phyloP scores from a whole-genome alignment of 2,888 invertebrate genomes.

The Steromphala cineraria region DNA sequence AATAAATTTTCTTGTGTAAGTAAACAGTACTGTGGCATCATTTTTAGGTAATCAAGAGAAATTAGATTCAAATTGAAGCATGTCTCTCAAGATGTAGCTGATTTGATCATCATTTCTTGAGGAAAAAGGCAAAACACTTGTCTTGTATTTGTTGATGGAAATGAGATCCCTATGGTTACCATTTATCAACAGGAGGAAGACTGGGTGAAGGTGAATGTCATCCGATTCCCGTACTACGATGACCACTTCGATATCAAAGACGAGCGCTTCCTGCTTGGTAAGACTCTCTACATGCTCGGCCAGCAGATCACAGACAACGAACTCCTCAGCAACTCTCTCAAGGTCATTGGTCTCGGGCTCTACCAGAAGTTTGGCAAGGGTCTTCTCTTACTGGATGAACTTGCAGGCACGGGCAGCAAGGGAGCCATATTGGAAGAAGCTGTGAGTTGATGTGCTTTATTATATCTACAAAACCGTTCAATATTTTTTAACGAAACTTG shows the following conservation, averaged over 20 bases:
- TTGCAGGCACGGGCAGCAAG: slow-evolving; percentile 23
- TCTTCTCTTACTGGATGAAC: slow-evolving; percentile 53
- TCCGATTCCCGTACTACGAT: slow-evolving; percentile 90
- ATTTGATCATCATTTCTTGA: too few species aligned
- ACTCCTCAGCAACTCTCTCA: slow-evolving; percentile 64
- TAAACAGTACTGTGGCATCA: too few species aligned
- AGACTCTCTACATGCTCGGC: slow-evolving; percentile 81
- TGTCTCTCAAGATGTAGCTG: too few species aligned
- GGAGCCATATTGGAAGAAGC: slow-evolving; percentile 42
- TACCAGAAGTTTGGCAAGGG: slow-evolving; percentile 82
- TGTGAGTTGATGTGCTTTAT: slow-evolving; percentile 33
- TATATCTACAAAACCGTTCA: neutral
- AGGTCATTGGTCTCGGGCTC: slow-evolving; percentile 82
- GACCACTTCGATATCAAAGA: slow-evolving; percentile 91
- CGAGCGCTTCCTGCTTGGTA: slow-evolving; percentile 85
- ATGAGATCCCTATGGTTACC: too few species aligned
- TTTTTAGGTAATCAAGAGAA: too few species aligned
- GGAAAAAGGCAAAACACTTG: too few species aligned
- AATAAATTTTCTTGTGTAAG: too few species aligned
- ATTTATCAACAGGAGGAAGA: slow-evolving; percentile 72
- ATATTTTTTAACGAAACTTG: too few species aligned
- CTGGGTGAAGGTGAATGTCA: slow-evolving; percentile 85
- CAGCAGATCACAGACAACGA: slow-evolving; percentile 36
- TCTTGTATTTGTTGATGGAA: too few species aligned
- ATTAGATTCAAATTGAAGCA: too few species aligned